Evolutionary conservation across 2,888 invertebrate genomes (phyloP).

Genomic region (Orthosia gothica): DNA sequence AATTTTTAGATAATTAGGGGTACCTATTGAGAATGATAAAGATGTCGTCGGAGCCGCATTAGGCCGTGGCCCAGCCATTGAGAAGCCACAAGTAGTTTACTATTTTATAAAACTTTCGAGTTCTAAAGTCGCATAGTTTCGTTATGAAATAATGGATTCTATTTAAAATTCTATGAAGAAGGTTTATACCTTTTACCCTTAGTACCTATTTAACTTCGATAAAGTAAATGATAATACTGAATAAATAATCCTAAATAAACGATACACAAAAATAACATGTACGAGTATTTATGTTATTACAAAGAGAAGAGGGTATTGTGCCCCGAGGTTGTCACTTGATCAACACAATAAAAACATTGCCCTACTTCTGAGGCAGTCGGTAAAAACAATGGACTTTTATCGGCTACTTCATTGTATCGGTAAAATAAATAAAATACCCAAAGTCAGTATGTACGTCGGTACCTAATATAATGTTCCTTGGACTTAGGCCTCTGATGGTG

Average conservation of each 20-base stretch:
- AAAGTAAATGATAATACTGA: constrained; percentile 9
- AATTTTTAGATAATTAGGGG: too few relatives aligned
- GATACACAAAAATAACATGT: background rate
- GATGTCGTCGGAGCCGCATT: background rate
- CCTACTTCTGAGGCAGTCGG: too few relatives aligned
- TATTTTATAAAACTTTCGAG: constrained; percentile 21
- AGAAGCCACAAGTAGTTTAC: constrained; percentile 21
- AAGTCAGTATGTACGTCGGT: too few relatives aligned
- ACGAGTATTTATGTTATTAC: background rate
- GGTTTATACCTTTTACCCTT: constrained; percentile 1
- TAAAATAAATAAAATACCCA: too few relatives aligned
- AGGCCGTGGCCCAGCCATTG: background rate
- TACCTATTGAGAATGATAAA: too few relatives aligned
- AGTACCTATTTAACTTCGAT: background rate
- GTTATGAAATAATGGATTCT: constrained; percentile 17
- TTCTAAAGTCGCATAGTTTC: constrained; percentile 2
- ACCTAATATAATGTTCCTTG: too few relatives aligned
- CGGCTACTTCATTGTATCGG: background rate
- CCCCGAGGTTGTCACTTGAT: background rate
- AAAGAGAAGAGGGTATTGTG: constrained; percentile 5
- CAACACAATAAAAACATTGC: constrained; percentile 14
- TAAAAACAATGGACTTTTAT: constrained; percentile 4
- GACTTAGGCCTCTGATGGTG: too few relatives aligned
- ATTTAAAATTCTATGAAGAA: background rate
- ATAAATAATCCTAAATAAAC: constrained; percentile 25